Evolutionary conservation across 2,797 vertebrate species (phyloP), one percentile per base, ranked within the genome.

Genomic region (Lacerta bilineata): DNA sequence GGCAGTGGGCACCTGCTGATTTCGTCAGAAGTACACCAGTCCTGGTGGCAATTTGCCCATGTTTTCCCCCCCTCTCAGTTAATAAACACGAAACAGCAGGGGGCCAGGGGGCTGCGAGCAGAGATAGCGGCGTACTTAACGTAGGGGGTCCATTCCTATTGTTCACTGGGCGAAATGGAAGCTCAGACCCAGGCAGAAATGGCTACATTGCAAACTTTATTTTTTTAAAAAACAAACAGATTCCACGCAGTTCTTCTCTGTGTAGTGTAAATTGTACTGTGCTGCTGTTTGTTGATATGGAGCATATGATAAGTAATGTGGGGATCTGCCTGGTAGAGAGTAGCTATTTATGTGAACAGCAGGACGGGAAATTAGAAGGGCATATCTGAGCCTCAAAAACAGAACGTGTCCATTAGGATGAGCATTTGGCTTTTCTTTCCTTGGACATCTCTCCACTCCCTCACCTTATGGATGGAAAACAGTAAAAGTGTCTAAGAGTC

Each of bases 61-160:
- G 85, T 59, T 90, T 88, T 92, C n/a, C n/a, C n/a, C n/a, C n/a
- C 33, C 33, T 33, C 90, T 87, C 89, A 86, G 86, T 92, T 92
- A 93, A 92, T 92, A 95, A 93, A 90, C 89, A 90, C 0, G 39
- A 93, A 92, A 89, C 93, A 94, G 91, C 92, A 92, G 92, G 90
- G 69, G 87, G 88, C 68, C 87, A 0, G 0, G 41, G 25, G 23
- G 69, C 84, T 61, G 61, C 17, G 33, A 55, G 10, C 20, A 75
- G 59, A 88, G 83, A 7, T 78, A 5, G 20, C 87, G 72, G 33
- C 1, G 86, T 77, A 13, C 88, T 55, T 85, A 85, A 89, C 29
- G n/a, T 0, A 0, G 55, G 79, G 0, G 64, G 18, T 13, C 76
- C 76, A 15, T 92, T 10, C 17, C 55, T 86, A 59, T 59, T 2